Percentiles rank a stretch among this genome's conserved stretches.
phyloP scores from a whole-genome alignment of 2,888 invertebrate genomes.

The Euzetes globulus region DNA sequence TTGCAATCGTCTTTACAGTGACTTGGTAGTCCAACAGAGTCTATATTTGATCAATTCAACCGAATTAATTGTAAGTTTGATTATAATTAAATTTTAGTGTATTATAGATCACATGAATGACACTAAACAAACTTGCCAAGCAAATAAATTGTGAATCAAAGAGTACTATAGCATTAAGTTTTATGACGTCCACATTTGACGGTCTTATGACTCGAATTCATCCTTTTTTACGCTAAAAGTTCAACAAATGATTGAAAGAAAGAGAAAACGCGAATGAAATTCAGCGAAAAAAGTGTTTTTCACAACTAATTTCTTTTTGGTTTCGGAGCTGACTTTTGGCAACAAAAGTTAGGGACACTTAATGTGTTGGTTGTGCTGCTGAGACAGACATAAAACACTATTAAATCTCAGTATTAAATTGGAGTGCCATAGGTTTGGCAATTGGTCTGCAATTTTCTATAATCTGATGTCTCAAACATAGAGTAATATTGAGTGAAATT shows the following conservation, averaged over 20 bases:
- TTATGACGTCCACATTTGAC: neutral
- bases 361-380: neutral
- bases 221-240: no score
- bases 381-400: neutral
- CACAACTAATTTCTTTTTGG: constrained; percentile 1
- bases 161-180: no score
- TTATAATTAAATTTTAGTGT: no score
- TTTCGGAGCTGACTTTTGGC: neutral
- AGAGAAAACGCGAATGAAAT: neutral
- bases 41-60: no score
- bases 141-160: no score
- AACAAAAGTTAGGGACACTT: neutral
- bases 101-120: no score
- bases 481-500: neutral
- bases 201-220: neutral
- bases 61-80: no score
- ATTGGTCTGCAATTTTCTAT: constrained; percentile 27
- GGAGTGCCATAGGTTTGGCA: constrained; percentile 5
- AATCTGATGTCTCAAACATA: constrained; percentile 13
- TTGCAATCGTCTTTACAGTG: no score
- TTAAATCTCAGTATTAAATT: neutral
- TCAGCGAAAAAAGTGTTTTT: neutral
- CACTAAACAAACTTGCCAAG: no score
- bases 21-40: no score
- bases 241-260: neutral